These are phyloP conservation scores for Clarias pachynema DNA, from an alignment of 2,797 vertebrate genomes.

Conservation along the genomic window DNA sequence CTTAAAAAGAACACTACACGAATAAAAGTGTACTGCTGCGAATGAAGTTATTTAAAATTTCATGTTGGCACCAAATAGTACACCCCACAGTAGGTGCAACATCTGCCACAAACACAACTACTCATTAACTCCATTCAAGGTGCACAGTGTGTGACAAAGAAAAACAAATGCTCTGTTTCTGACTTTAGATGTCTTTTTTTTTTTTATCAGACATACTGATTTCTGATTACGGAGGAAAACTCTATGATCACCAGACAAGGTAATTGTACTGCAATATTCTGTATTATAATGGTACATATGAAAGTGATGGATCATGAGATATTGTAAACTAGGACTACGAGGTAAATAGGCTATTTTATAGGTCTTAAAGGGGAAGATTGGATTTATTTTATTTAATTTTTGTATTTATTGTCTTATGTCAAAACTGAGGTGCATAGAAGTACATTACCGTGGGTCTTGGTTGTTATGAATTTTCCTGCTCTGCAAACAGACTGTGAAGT, in stretches of 20 bases:
- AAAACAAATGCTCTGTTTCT: not conserved
- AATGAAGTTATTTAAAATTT: not conserved
- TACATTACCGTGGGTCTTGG: too few species aligned
- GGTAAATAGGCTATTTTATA: not conserved
- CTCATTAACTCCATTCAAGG: constrained; percentile 17
- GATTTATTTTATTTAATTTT: too few species aligned
- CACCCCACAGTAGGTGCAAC: constrained; percentile 2
- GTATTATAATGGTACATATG: not conserved
- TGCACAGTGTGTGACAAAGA: not conserved
- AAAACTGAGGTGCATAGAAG: too few species aligned
- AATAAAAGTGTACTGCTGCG: not conserved
- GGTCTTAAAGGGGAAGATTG: not conserved
- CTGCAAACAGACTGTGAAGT: too few species aligned
- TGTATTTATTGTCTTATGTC: too few species aligned
- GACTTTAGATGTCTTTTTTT: not conserved
- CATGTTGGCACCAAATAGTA: not conserved
- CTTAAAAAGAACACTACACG: too few species aligned
- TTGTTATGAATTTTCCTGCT: too few species aligned
- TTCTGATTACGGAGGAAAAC: not conserved
- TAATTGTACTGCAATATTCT: not conserved
- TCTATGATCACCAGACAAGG: not conserved
- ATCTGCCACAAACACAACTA: constrained; percentile 21
- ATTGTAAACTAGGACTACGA: not conserved
- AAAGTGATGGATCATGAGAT: not conserved
- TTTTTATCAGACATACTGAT: not conserved